Evolutionary conservation across 2,113 vertebrate species (phyloP), one percentile per base, ranked within the genome.

Genomic region (Datnioides undecimradiatus): DNA sequence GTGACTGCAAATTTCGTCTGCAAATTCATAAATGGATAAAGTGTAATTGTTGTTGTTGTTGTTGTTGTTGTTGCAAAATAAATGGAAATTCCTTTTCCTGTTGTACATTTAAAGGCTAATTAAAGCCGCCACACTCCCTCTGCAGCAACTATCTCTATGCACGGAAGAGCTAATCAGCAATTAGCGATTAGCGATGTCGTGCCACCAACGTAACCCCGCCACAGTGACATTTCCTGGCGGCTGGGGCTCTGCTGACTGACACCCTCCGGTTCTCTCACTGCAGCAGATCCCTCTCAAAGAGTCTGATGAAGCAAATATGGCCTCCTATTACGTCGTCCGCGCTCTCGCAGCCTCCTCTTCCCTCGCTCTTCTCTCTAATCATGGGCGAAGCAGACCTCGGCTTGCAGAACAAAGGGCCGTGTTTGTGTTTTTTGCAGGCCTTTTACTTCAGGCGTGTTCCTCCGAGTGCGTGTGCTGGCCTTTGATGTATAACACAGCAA

Each of bases 221-320:
- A 87, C 87, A 91, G 91, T 87, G 89, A 86, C 76, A 11, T 88
- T 95, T 96, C 93, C 95, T 93, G 92, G 40, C 70, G 1, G 60
- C 87, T 16, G 40, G 74, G 75, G 36, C 31, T 65, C 73, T 29
- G 57, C 80, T 76, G 90, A 92, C 79, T 55, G 84, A 93, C 33
- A 72, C 74, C 36, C 86, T 94, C 88, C 92, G 78, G 62, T 79
- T 77, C 86, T 8, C 76, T 58, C 59, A 52, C 71, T 68, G 60
- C 21, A 25, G 52, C 63, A 64, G 51, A 79, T 78, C 88, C 59
- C 73, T 71, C 73, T 83, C 73, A 83, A 82, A 12, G 62, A 79
- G 51, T 71, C 70, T 33, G 63, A 86, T 74, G 54, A 58, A 77
- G 66, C 76, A 59, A 71, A 74, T 27, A 31, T 13, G 71, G 64